phyloP scores from a whole-genome alignment of 2,888 invertebrate species.

The Dicranocentrus wangi region DNA sequence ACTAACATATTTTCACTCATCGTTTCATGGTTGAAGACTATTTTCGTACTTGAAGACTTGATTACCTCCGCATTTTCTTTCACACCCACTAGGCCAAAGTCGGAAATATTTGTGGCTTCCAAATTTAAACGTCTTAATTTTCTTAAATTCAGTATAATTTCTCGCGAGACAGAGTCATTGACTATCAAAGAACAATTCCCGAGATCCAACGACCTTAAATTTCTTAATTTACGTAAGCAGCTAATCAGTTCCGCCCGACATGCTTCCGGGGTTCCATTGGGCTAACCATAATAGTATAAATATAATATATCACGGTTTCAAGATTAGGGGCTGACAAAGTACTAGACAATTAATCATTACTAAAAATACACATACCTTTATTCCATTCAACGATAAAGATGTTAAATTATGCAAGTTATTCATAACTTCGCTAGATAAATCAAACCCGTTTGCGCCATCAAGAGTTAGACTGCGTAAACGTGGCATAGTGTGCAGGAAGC shows the following conservation, averaged over 20 bases:
- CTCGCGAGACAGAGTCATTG: slow-evolving; percentile 31
- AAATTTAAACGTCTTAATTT: slow-evolving; percentile 32
- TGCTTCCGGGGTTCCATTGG: neutral
- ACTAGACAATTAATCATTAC: too few species aligned
- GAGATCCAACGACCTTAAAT: slow-evolving; percentile 31
- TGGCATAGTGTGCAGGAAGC: slow-evolving; percentile 24
- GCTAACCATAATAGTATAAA: slow-evolving; percentile 10
- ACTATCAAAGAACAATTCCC: slow-evolving; percentile 31
- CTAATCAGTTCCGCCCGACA: slow-evolving; percentile 16
- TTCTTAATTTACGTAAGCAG: slow-evolving; percentile 1
- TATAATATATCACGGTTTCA: neutral
- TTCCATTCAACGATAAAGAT: slow-evolving; percentile 38
- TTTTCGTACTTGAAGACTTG: neutral
- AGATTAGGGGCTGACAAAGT: too few species aligned
- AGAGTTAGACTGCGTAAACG: slow-evolving; percentile 11
- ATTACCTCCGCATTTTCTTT: neutral
- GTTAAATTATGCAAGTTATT: neutral
- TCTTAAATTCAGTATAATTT: slow-evolving; percentile 13
- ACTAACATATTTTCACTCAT: too few species aligned
- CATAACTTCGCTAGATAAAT: slow-evolving; percentile 13
- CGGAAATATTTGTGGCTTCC: slow-evolving; percentile 20
- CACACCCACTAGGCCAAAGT: slow-evolving; percentile 21
- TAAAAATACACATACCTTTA: slow-evolving; percentile 31
- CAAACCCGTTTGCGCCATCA: slow-evolving; percentile 28
- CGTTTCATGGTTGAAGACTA: too few species aligned